Base-by-base conservation (phyloP, 37 sponge, comb jelly and placozoan species). In the Tethya wilhelma region DNA sequence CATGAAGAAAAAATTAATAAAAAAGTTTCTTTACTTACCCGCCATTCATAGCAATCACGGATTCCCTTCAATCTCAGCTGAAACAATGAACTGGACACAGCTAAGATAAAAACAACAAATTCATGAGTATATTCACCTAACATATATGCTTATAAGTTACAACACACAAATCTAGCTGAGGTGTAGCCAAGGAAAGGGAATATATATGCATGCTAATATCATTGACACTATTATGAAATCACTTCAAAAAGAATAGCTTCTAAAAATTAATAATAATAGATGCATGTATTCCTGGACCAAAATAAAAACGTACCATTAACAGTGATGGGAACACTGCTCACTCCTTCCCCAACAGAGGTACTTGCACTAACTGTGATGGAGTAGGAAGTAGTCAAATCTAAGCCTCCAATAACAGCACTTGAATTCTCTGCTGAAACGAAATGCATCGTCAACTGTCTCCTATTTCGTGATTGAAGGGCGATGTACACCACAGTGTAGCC, bases 281-380 rank as follows among this genome's bases (percentile, higher is more conserved):
- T 9, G 9, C 55, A 49, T 49, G 55, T 49, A 49, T 49, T 49
- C 14, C 14, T 59, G 7, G 23, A 59, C 5, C 20, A 29, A 12
- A 59, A 23, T 12, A 5, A 29, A 8, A 4, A 14, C 46, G 45
- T 72, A 72, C 73, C 55, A 28, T 19, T 8, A 23, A 44, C 44
- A 28, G 42, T 20, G 55, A 72, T 46, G 37, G 73, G 29, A 49
- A 32, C 3, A 46, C 55, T 31, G 8, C 55, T 46, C 31, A 46
- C 14, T 28, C 73, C 73, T 31, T 44, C 31, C 9, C 73, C 73
- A 28, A 4, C 73, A 33, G 6, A 17, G 2, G 73, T 72, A 2
- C 73, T 72, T 49, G 73, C 55, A 72, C 73, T 72, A 34, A 72
- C 56, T 34, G 73, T 49, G 1, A 72, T 20, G 23, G 73, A 72